Conservation (phyloP, 2,113 vertebrate species). For the Tauraco erythrolophus region DNA sequence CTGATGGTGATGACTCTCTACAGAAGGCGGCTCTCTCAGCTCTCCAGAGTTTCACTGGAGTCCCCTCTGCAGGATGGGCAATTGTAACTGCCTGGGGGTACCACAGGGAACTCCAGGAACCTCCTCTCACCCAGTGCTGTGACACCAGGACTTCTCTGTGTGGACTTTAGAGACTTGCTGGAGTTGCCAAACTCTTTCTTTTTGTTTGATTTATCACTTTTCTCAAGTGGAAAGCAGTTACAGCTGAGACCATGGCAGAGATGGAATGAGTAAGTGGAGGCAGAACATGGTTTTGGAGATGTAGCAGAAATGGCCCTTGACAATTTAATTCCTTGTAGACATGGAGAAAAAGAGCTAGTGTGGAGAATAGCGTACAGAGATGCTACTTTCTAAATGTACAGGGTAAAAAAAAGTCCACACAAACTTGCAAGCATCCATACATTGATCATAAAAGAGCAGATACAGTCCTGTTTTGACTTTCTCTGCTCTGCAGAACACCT, state of each 20-base stretch:
- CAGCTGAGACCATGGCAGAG: background rate
- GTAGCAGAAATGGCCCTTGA: background rate
- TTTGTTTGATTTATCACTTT: background rate
- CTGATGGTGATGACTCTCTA: background rate
- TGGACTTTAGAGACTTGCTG: background rate
- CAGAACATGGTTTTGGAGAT: background rate
- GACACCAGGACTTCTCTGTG: background rate
- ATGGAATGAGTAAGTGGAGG: background rate
- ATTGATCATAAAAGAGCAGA: background rate
- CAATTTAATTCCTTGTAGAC: background rate
- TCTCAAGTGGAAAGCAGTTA: background rate
- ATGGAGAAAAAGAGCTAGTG: background rate
- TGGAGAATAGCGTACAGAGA: background rate
- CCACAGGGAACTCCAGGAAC: background rate
- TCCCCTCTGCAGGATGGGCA: background rate
- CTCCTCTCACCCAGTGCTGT: background rate
- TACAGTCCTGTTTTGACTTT: background rate
- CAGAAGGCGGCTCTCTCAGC: background rate
- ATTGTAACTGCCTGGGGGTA: background rate
- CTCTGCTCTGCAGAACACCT: background rate
- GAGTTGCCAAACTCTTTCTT: background rate
- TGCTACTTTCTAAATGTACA: background rate
- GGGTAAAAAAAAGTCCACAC: no score
- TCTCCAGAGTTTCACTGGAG: background rate
- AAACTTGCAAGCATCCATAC: background rate